Evolutionary conservation across 2,113 vertebrate species (phyloP).

Genomic region (Chiloscyllium plagiosum): DNA sequence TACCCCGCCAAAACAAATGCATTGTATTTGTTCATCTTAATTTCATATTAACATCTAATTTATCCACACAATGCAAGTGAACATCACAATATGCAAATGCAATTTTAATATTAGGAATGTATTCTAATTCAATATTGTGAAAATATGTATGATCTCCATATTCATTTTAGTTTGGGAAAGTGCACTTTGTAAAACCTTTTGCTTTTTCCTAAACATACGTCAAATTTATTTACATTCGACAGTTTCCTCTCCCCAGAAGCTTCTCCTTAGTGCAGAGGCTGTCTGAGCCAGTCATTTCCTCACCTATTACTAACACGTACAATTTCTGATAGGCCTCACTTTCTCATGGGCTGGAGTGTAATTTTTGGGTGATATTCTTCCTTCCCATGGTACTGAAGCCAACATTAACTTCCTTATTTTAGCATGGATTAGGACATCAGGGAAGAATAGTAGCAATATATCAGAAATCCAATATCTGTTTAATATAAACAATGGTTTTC

Average conservation of each 20-base stretch:
- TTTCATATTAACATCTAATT: neutral
- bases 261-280: neutral
- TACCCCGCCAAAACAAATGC: neutral
- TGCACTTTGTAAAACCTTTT: neutral
- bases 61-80: neutral
- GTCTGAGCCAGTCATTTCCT: neutral
- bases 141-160: neutral
- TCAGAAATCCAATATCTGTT: neutral
- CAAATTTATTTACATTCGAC: neutral
- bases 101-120: neutral
- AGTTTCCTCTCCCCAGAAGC: neutral
- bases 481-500: too few species aligned
- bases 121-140: neutral
- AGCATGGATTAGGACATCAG: neutral
- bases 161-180: neutral
- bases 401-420: neutral
- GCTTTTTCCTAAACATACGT: neutral
- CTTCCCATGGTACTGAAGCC: neutral
- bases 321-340: neutral
- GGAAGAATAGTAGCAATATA: neutral
- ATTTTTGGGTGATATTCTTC: neutral
- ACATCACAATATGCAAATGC: neutral
- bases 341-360: neutral
- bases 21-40: neutral
- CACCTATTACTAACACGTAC: neutral